Percentiles rank a stretch among this genome's conserved stretches.
These are phyloP conservation scores for Emydocephalus ijimae DNA, from an alignment of 2,113 vertebrate species.

Conservation along the genomic window DNA sequence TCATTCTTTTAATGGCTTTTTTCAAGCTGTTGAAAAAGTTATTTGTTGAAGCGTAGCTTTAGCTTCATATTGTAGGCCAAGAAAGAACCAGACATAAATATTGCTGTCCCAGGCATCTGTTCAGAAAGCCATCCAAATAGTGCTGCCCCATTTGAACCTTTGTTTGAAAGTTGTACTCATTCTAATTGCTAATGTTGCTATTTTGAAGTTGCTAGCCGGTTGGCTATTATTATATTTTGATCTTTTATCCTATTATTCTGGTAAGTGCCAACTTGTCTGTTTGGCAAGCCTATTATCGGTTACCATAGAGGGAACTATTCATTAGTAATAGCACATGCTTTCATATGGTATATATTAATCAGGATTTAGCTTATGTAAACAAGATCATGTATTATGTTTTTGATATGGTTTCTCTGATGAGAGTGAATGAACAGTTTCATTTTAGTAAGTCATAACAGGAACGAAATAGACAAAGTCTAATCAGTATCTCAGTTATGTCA, in stretches of 20 bases:
- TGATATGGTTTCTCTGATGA: constrained; percentile 37
- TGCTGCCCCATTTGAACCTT: constrained; percentile 34
- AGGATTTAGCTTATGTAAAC: constrained; percentile 55
- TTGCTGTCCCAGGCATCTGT: constrained; percentile 20
- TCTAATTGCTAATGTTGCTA: constrained; percentile 33
- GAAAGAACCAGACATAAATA: background rate
- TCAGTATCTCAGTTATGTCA: constrained; percentile 10
- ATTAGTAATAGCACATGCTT: constrained; percentile 42
- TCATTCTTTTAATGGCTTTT: constrained; percentile 26
- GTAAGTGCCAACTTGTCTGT: constrained; percentile 11
- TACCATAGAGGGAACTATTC: constrained; percentile 48
- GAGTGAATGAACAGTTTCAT: constrained; percentile 55
- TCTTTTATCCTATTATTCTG: constrained; percentile 33
- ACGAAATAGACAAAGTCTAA: constrained; percentile 8
- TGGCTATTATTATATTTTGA: constrained; percentile 51
- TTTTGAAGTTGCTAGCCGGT: constrained; percentile 31
- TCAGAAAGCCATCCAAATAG: constrained; percentile 28
- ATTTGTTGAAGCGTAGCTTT: constrained; percentile 19
- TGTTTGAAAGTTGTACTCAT: constrained; percentile 38
- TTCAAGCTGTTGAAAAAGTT: constrained; percentile 31
- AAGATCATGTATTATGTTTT: constrained; percentile 49
- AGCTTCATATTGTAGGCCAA: constrained; percentile 26
- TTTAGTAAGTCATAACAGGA: constrained; percentile 40
- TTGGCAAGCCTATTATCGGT: constrained; percentile 38
- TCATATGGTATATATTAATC: constrained; percentile 62